Percentiles rank a stretch among this genome's conserved stretches.
Conservation (phyloP, 2,888 invertebrate genomes). For the Volucella bombylans region DNA sequence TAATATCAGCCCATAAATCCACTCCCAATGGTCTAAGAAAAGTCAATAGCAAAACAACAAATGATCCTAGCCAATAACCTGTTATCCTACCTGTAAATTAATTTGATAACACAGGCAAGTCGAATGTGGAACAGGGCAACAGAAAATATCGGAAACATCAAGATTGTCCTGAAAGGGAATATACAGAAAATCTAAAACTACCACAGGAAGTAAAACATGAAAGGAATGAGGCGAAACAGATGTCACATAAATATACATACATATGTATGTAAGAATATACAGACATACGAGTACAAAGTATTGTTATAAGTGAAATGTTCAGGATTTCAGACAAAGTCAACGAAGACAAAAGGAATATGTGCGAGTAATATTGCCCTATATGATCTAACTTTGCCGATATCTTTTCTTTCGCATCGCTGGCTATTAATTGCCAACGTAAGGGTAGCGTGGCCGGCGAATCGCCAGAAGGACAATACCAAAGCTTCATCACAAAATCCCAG, state of each 20-base stretch:
- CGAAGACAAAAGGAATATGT: slow-evolving; percentile 31
- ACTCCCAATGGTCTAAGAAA: slow-evolving; percentile 22
- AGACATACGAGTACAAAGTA: slow-evolving; percentile 52
- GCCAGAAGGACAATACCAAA: slow-evolving; percentile 46
- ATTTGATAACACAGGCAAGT: slow-evolving; percentile 58
- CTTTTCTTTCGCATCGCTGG: slow-evolving; percentile 66
- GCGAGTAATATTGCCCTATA: slow-evolving; percentile 5
- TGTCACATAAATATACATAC: slow-evolving; percentile 10
- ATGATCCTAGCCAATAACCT: slow-evolving; percentile 59
- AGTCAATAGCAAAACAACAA: slow-evolving; percentile 56
- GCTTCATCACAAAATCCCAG: slow-evolving; percentile 31
- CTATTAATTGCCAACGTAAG: slow-evolving; percentile 65
- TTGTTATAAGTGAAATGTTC: background rate
- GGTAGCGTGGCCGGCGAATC: slow-evolving; percentile 34
- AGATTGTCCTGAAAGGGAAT: slow-evolving; percentile 52
- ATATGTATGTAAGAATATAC: slow-evolving; percentile 29
- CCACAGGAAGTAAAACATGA: slow-evolving; percentile 19
- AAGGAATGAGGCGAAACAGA: slow-evolving; percentile 26
- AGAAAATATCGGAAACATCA: slow-evolving; percentile 55
- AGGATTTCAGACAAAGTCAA: slow-evolving; percentile 10
- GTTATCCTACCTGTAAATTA: slow-evolving; percentile 68
- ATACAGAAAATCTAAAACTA: slow-evolving; percentile 38
- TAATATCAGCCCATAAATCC: slow-evolving; percentile 56
- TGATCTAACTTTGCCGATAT: slow-evolving; percentile 57
- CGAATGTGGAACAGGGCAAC: slow-evolving; percentile 20